phyloP scores from a whole-genome alignment of 2,113 vertebrate species.

The Thalassoma bifasciatum region DNA sequence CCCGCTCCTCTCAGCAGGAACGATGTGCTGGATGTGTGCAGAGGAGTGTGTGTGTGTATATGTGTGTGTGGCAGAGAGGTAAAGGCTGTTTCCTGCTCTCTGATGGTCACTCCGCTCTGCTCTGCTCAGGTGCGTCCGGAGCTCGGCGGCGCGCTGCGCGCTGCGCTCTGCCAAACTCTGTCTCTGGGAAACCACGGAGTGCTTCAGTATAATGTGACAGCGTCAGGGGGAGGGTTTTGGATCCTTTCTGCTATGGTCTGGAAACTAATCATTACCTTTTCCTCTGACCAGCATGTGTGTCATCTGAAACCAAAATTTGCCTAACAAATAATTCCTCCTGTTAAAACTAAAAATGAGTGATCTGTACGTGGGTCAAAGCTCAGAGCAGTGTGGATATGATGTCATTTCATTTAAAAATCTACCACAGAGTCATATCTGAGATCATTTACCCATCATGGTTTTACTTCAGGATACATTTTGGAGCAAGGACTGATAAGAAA shows the following conservation, averaged over 20 bases:
- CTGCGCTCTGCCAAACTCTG: conserved; percentile 43
- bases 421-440: background rate
- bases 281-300: background rate
- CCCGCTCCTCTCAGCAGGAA: background rate
- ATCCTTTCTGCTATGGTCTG: conserved; percentile 2
- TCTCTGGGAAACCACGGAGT: conserved; percentile 16
- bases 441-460: background rate
- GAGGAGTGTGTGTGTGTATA: background rate
- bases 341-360: background rate
- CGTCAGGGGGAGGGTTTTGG: conserved; percentile 55
- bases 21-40: conserved; percentile 31
- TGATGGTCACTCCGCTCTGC: conserved; percentile 12
- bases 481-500: background rate
- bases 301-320: background rate
- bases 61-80: conserved; percentile 18
- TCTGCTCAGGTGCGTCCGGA: conserved; percentile 52
- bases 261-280: background rate
- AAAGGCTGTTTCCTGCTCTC: conserved; percentile 3
- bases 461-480: background rate
- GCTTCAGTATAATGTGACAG: conserved; percentile 30
- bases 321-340: background rate
- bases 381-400: background rate
- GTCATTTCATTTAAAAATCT: background rate
- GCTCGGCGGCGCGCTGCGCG: conserved; percentile 57
- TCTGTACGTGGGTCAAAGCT: conserved; percentile 1